Evolutionary conservation across 2,888 invertebrate species (phyloP), one percentile per base, ranked within the genome.

Genomic region (Heterodera filipjevi): DNA sequence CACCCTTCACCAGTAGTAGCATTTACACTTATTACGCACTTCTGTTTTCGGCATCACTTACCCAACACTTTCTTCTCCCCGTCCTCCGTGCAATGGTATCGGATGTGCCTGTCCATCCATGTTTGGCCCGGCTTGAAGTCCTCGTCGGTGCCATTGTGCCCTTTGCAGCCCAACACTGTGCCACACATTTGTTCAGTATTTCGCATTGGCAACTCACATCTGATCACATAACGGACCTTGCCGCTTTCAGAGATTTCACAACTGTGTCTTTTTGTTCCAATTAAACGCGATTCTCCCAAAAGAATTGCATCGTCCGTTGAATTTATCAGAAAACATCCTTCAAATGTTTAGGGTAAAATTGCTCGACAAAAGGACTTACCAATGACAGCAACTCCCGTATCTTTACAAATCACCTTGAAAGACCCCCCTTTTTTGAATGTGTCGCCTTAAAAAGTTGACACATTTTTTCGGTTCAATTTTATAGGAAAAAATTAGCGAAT

Each of bases 91-190:
- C 88, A 88, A 71, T 86, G 85, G 79, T 88, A 88, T 35, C 88
- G 80, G 64, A 88, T 86, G 78, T 88, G 88, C 77, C 86, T 84
- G 75, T 88, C 88, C 27, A 86, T 86, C 86, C 87, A 88, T 77
- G 87, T 83, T 32, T 88, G 86, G 5, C 87, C 87, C 22, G 85
- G 83, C 66, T 80, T 83, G 10, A 59, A 59, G 81, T 84, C 88
- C 71, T 86, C 84, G 35, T 84, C 79, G 70, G 83, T 85, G 59
- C 85, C 86, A 71, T 86, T 86, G 12, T 79, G 78, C 71, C 88
- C 86, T 14, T 79, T 77, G 74, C 88, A 88, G 46, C 88, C 88
- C 66, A 88, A 66, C 71, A 87, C 88, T 88, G 71, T 49, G 85
- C 82, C 27, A 53, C 53, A 44, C 49, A 49, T 44, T 44, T 12